Base-by-base conservation (phyloP, 1,140 invertebrate species). In the Drosophila kohkoa region DNA sequence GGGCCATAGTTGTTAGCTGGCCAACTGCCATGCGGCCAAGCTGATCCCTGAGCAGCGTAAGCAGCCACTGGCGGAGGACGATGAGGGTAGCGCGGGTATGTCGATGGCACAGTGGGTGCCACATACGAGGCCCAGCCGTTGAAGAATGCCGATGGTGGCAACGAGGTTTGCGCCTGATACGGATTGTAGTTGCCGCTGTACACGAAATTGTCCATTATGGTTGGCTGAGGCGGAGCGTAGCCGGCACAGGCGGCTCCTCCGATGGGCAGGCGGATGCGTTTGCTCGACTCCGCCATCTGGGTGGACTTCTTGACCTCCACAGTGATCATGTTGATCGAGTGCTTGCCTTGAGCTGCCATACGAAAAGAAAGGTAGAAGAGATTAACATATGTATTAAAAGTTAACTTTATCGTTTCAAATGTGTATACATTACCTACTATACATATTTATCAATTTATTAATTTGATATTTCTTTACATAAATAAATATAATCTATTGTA, bases 221-320 rank as follows among this genome's bases (percentile, higher is more conserved):
- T 76, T n/a, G 83, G 78, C 38, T 80, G 85, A 0, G 87, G 83
- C 6, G 86, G 78, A 10, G 73, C 76, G 38, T 87, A 86, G 51
- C 75, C 77, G 4, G 79, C 76, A n/a, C 69, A 70, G 8, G 79
- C 78, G 5, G 80, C 85, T 0, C 85, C 77, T 4, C 74, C 68
- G 11, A 89, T 46, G 8, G 70, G 68, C 13, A 79, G 48, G 1
- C 75, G 83, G 4, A 52, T 16, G 15, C 64, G 83, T 45, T 90
- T 92, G 76, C 70, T 94, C 93, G 5, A 93, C 93, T 96, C 95
- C 4, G 94, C 93, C 89, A 95, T 95, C 28, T 95, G 95, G 10
- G 96, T 78, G 1, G 95, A 96, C 92, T 97, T 97, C 85, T 97
- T 97, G 0, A 97, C 96, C 83, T 97, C 96, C 1, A 97, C 94